Percentiles rank a stretch among this genome's conserved stretches.
These are phyloP conservation scores for Gnathonemus longibarbis DNA, from an alignment of 2,113 vertebrate genomes.

Conservation along the genomic window DNA sequence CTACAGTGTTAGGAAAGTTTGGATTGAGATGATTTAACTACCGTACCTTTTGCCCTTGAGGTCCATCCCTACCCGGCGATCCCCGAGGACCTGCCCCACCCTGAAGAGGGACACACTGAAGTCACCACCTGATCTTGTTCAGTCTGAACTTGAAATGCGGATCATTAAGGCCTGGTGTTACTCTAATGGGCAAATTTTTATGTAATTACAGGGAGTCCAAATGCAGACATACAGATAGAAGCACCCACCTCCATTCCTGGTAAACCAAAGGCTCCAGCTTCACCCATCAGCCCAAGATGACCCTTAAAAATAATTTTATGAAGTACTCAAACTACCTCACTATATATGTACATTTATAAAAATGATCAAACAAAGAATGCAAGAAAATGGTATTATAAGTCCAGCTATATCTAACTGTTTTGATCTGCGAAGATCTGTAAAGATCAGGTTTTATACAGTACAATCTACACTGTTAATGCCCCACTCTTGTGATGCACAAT, in stretches of 20 bases:
- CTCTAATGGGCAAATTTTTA: not conserved
- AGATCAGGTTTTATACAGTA: not conserved
- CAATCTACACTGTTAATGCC: not conserved
- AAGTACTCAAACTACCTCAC: not conserved
- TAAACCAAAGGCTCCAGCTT: constrained; percentile 53
- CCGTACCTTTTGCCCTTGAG: constrained; percentile 62
- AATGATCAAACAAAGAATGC: not conserved
- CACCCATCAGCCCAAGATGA: constrained; percentile 56
- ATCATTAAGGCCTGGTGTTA: not conserved
- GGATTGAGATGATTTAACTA: not conserved
- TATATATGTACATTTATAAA: not conserved
- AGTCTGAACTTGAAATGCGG: not conserved
- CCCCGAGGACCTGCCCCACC: constrained; percentile 56
- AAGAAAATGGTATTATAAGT: not conserved
- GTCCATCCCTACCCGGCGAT: constrained; percentile 53
- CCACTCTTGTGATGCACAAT: not conserved
- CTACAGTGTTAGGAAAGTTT: not conserved
- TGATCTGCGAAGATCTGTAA: not conserved
- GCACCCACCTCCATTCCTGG: constrained; percentile 57
- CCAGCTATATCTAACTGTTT: not conserved
- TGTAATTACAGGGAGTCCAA: not conserved
- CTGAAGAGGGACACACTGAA: constrained; percentile 33
- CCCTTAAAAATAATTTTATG: constrained; percentile 50
- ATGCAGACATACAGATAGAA: not conserved
- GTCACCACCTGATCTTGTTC: not conserved